Percentiles rank a stretch among this genome's conserved stretches.
Evolutionary conservation across 1,140 invertebrate genomes (phyloP).

Genomic region (Orius insidiosus): DNA sequence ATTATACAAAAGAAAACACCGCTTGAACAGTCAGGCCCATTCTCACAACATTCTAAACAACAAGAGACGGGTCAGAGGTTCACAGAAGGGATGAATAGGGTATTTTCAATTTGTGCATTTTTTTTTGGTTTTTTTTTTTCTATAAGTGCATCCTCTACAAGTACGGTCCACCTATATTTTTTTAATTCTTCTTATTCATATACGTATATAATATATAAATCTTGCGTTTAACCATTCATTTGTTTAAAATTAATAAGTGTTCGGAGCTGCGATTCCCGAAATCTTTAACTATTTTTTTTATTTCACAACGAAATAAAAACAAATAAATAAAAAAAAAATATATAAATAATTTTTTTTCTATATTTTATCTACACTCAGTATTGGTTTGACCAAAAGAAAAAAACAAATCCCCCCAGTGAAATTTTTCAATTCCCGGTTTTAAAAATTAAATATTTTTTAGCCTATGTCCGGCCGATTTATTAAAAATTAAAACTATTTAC

Average conservation of each 20-base stretch:
- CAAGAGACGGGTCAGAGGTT: conserved; percentile 3
- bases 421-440: no score
- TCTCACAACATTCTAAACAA: conserved; percentile 8
- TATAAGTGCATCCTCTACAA: conserved; percentile 13
- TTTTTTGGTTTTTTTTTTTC: conserved; percentile 8
- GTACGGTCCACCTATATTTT: conserved; percentile 14
- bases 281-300: not conserved
- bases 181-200: conserved; percentile 7
- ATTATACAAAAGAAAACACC: conserved; percentile 8
- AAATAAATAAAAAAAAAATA: conserved; percentile 4
- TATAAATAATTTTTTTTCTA: not conserved
- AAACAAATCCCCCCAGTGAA: no score
- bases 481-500: no score
- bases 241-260: not conserved
- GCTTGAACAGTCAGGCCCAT: conserved; percentile 4
- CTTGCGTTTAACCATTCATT: conserved; percentile 7
- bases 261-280: not conserved
- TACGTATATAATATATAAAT: conserved; percentile 7
- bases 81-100: conserved; percentile 8
- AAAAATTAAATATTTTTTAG: no score
- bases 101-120: conserved; percentile 9
- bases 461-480: no score
- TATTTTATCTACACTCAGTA: not conserved
- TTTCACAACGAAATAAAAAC: not conserved
- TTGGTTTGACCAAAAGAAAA: not conserved